Evolutionary conservation across 2,113 vertebrate species (phyloP).

Genomic region (Macquaria ambigua): DNA sequence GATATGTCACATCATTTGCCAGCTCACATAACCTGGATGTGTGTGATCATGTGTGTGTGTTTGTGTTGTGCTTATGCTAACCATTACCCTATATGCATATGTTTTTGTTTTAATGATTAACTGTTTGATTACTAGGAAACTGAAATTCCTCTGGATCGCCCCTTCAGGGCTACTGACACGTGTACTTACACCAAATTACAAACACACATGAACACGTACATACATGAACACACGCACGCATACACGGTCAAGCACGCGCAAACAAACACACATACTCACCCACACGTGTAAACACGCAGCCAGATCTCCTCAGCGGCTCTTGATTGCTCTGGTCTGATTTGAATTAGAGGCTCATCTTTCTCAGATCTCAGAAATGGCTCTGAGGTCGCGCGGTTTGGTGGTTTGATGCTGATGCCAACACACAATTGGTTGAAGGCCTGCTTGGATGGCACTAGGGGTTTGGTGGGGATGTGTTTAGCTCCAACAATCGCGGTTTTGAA

Average conservation of each 20-base stretch:
- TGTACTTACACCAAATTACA: constrained; percentile 50
- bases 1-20: constrained; percentile 64
- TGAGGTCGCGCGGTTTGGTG: constrained; percentile 75
- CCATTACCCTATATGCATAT: constrained; percentile 65
- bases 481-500: constrained; percentile 71
- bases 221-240: constrained; percentile 10
- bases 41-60: constrained; percentile 12
- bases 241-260: constrained; percentile 40
- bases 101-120: constrained; percentile 71
- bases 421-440: constrained; percentile 71
- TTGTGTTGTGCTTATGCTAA: constrained; percentile 41
- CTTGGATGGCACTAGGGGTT: constrained; percentile 71
- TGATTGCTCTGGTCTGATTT: constrained; percentile 81
- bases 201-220: constrained; percentile 33
- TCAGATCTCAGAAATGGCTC: constrained; percentile 76
- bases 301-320: constrained; percentile 62
- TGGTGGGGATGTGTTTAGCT: constrained; percentile 65
- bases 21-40: constrained; percentile 30
- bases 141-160: constrained; percentile 57
- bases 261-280: constrained; percentile 56
- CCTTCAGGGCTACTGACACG: constrained; percentile 58
- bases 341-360: constrained; percentile 80
- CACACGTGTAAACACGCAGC: constrained; percentile 66
- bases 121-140: constrained; percentile 74
- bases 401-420: constrained; percentile 75